Conservation (phyloP, 2,113 vertebrate genomes). For the Anser brachyrhynchus region DNA sequence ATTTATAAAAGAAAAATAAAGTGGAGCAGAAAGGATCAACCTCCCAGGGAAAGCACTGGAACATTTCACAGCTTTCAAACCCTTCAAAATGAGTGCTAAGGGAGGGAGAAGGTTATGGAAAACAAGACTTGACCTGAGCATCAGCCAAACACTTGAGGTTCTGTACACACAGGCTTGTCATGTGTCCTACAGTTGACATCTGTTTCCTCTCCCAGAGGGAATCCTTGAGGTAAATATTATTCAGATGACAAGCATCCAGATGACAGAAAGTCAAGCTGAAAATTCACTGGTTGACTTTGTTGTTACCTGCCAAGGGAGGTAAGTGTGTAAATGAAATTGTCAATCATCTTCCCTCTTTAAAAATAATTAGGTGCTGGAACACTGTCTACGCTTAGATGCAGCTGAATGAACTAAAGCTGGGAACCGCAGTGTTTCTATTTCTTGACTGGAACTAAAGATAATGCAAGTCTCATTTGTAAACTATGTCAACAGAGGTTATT, state of each 20-base stretch:
- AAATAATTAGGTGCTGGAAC: slow-evolving; percentile 28
- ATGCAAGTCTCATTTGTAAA: slow-evolving; percentile 16
- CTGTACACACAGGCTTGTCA: neutral
- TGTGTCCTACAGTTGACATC: neutral
- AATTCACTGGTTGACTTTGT: slow-evolving; percentile 86
- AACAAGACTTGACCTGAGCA: slow-evolving; percentile 23
- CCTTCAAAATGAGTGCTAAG: neutral
- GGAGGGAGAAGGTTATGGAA: neutral
- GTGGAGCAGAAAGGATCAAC: neutral
- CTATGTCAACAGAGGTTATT: neutral
- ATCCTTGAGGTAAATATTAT: slow-evolving; percentile 76
- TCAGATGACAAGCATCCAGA: slow-evolving; percentile 76
- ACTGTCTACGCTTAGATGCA: neutral
- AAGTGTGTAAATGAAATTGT: slow-evolving; percentile 56
- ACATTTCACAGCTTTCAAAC: slow-evolving; percentile 23
- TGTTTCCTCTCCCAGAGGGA: slow-evolving; percentile 78
- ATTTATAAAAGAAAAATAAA: neutral
- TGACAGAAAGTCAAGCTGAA: slow-evolving; percentile 70
- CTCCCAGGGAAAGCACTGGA: neutral
- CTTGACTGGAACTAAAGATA: slow-evolving; percentile 16
- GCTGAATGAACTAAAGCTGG: neutral
- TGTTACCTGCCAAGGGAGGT: slow-evolving; percentile 91
- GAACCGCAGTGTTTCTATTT: neutral
- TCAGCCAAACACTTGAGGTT: slow-evolving; percentile 4
- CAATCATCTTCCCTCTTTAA: neutral